Conservation (phyloP, 64 coral and sea anemone genomes). For the Acropora tenuis region DNA sequence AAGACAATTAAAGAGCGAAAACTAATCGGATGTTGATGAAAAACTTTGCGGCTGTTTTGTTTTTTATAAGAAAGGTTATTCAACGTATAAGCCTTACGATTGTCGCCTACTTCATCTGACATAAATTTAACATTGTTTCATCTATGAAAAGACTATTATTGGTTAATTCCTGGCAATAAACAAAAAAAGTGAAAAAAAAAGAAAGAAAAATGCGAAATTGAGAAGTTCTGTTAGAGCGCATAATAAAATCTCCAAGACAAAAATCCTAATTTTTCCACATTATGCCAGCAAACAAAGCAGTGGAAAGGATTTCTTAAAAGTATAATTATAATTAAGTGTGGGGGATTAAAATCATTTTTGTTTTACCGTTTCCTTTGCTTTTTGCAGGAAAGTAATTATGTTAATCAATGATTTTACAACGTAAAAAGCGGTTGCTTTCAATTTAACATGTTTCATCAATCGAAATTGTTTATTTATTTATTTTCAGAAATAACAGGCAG, state of each 20-base stretch:
- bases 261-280: too few relatives aligned
- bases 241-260: too few relatives aligned
- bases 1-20: background rate
- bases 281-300: too few relatives aligned
- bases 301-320: background rate
- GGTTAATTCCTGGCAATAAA: too few relatives aligned
- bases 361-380: slow-evolving; percentile 12
- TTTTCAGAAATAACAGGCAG: background rate
- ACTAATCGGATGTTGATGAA: slow-evolving; percentile 26
- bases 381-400: background rate
- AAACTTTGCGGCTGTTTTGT: background rate
- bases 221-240: too few relatives aligned
- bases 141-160: too few relatives aligned
- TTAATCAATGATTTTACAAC: background rate
- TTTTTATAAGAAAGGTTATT: background rate
- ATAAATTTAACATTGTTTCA: too few relatives aligned
- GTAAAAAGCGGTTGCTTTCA: slow-evolving; percentile 5
- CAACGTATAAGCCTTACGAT: background rate
- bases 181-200: too few relatives aligned
- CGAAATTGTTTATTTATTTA: background rate
- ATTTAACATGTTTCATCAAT: background rate
- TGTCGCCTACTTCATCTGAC: too few relatives aligned
- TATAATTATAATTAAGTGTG: background rate
- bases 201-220: too few relatives aligned
- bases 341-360: background rate